Base-by-base conservation (phyloP, 2,113 vertebrate species). In the Lipotes vexillifer region DNA sequence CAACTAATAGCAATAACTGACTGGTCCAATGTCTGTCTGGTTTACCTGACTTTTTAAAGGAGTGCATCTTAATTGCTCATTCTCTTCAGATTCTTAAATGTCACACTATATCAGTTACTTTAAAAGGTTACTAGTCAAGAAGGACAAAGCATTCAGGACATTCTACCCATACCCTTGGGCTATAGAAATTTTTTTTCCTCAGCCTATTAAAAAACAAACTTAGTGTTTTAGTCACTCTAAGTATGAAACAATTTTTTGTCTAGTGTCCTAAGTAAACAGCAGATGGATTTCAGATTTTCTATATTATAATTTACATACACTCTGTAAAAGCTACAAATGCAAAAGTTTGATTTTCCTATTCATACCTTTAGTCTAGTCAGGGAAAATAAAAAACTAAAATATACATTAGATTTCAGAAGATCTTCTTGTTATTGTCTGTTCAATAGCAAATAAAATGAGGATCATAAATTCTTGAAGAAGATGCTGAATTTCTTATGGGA, bases 381-480 rank as follows among this genome's bases (percentile, higher is more conserved):
- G 20, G 52, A 52, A 94, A 94, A 72, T 14, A 77, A 81, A 83
- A 85, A 84, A 6, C 15, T 20, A 84, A 91, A 78, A 15, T n/a
- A 72, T 23, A 68, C 17, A 27, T 87, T 93, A 46, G 33, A 38
- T 90, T 90, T 88, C 29, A 89, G 46, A 93, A 52, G 49, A 52
- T 33, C 8, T 96, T 61, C 17, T 90, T 95, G 38, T 71, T 94
- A 57, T 74, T 94, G 55, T 77, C 55, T 94, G n/a, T 13, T 88
- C 85, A 92, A 84, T 71, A 95, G 57, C 36, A 96, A 84, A 85
- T 84, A 84, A 84, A 75, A 75, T n/a, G 44, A 93, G 57, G 59
- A 81, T 91, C 46, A 74, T 91, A 96, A 96, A 96, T 25, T 93
- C 61, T 93, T 90, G 59, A 96, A 69, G 86, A 88, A 74, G 44